Evolutionary conservation across 2,797 vertebrate species (phyloP).

Genomic region (Rousettus madagascariensis): DNA sequence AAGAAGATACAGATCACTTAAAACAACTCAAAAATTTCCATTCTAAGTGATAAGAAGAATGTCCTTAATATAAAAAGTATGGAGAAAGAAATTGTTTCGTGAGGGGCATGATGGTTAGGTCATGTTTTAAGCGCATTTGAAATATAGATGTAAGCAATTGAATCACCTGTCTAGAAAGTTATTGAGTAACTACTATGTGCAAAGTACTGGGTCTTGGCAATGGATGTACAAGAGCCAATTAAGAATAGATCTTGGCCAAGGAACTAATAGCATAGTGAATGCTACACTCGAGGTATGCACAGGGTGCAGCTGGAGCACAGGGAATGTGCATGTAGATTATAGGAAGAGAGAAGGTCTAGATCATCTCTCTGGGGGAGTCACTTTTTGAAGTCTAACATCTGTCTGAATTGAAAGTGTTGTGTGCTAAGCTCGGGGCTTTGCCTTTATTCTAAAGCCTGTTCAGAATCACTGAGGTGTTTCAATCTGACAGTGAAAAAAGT

Average conservation of each 20-base stretch:
- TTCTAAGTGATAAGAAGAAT: background rate
- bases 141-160: background rate
- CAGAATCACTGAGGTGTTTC: background rate
- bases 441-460: background rate
- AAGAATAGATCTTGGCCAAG: background rate
- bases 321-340: background rate
- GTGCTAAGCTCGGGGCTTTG: background rate
- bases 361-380: background rate
- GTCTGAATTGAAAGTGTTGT: background rate
- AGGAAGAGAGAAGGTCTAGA: background rate
- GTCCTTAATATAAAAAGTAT: background rate
- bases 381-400: background rate
- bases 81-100: background rate
- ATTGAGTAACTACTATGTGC: background rate
- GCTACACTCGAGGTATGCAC: background rate
- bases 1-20: background rate
- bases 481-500: background rate
- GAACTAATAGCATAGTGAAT: background rate
- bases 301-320: background rate
- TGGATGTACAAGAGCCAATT: background rate
- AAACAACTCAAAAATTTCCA: background rate
- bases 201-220: background rate
- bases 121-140: background rate
- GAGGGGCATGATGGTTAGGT: background rate
- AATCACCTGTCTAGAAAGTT: background rate